These are phyloP conservation scores for Heliconius hermathena DNA, from an alignment of 1,140 invertebrate genomes.

Conservation along the genomic window DNA sequence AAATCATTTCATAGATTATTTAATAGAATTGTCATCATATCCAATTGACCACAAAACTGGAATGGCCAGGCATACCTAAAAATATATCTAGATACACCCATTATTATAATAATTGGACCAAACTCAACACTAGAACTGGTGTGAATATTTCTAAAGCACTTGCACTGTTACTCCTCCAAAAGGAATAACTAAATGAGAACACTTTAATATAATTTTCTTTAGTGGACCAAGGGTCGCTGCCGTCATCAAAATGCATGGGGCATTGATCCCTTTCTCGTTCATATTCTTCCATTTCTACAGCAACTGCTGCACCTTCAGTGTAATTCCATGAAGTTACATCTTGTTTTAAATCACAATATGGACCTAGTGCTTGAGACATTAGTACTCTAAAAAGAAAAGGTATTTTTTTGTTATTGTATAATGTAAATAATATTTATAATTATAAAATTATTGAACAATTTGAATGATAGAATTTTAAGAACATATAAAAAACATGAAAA, in stretches of 20 bases:
- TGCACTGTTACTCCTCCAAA: conserved; percentile 60
- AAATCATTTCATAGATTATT: too few species aligned
- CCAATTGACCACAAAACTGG: too few species aligned
- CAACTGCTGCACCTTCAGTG: conserved; percentile 94
- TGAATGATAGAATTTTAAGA: too few species aligned
- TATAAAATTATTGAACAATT: too few species aligned
- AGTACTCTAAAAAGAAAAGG: conserved; percentile 59
- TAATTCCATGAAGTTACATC: conserved; percentile 94
- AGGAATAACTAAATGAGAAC: conserved; percentile 83
- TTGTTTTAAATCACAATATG: conserved; percentile 95
- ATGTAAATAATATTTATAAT: too few species aligned
- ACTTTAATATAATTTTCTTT: conserved; percentile 88
- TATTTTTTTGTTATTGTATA: background rate
- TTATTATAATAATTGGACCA: conserved; percentile 18
- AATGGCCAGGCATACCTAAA: too few species aligned
- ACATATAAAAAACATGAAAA: too few species aligned
- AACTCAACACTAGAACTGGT: conserved; percentile 30
- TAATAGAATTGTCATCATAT: too few species aligned
- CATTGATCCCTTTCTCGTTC: conserved; percentile 96
- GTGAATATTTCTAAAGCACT: conserved; percentile 36
- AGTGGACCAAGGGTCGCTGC: conserved; percentile 90
- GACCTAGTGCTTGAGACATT: conserved; percentile 89
- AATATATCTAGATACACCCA: too few species aligned
- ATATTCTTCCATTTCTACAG: conserved; percentile 94
- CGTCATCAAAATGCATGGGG: conserved; percentile 97